phyloP scores from a whole-genome alignment of 2,888 invertebrate species.

The Lasius platythorax region DNA sequence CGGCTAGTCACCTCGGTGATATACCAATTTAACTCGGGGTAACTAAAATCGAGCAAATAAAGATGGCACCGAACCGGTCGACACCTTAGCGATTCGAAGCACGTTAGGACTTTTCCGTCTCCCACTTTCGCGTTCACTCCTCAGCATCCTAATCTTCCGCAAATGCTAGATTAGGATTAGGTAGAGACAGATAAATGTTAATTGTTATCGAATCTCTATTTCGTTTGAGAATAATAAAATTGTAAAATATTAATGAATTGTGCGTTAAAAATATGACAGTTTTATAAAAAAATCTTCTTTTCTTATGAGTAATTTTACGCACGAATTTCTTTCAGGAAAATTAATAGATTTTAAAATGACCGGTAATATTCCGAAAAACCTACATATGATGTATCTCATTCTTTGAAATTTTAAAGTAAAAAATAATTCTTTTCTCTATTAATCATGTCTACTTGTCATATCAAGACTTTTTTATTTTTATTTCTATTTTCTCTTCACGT shows the following conservation, averaged over 20 bases:
- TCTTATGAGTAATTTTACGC: not conserved
- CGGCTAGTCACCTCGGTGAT: slow-evolving; percentile 71
- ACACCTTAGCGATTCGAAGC: slow-evolving; percentile 67
- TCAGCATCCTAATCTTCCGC: not conserved
- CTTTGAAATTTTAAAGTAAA: not conserved
- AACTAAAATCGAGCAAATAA: slow-evolving; percentile 71
- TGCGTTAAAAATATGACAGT: not conserved
- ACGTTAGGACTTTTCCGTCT: slow-evolving; percentile 49
- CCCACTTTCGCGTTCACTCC: slow-evolving; percentile 50
- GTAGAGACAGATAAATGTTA: slow-evolving; percentile 13
- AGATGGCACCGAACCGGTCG: slow-evolving; percentile 56
- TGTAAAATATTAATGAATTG: not conserved
- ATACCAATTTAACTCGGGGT: slow-evolving; percentile 81
- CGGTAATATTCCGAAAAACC: not conserved
- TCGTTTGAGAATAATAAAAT: not conserved
- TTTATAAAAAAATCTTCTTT: not conserved
- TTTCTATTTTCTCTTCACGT: not conserved
- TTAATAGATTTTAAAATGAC: not conserved
- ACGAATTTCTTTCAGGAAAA: not conserved
- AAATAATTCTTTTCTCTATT: not conserved
- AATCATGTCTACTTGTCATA: not conserved
- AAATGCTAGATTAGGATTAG: slow-evolving; percentile 25
- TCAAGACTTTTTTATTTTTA: not conserved
- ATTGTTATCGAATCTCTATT: not conserved
- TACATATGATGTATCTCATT: not conserved